Evolutionary conservation across 2,888 invertebrate genomes (phyloP), one percentile per base, ranked within the genome.

Genomic region (Ophonus ardosiacus): DNA sequence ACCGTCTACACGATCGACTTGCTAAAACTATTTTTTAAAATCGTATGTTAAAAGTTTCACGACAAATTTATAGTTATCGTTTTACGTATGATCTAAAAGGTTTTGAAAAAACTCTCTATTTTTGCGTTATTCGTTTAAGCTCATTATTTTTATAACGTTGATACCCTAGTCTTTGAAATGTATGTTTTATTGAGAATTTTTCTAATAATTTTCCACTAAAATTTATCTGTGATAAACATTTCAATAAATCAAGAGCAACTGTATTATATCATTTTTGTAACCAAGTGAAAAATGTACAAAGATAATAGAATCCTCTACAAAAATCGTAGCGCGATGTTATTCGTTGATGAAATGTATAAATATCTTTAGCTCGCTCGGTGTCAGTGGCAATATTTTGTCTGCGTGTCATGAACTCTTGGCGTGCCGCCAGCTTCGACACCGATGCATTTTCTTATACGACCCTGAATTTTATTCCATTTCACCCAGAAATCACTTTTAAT

Each of bases 331-430:
- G 13, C 63, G 63, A 61, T 10, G 59, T 10, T 13, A 68, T 13
- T 68, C 38, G 71, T 40, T 40, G 40, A 43, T 24, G 43, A 43
- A 43, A 18, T 43, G 21, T 74, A 74, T 21, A 74, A 74, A 74
- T 74, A 74, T 40, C 40, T 17, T 40, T 15, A 74, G 71, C 71
- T 74, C 71, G 71, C 71, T 74, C 71, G 43, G 40, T 74, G 21
- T 74, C 21, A 43, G 71, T 74, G 71, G 40, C 71, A 74, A 74
- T 74, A 74, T 43, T 40, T 68, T 74, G 43, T 74, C 21, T 74
- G 71, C 21, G 21, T 74, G 71, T 40, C 43, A 43, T 74, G 71
- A 74, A 43, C 43, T 40, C 5, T 40, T 74, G 71, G 71, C n/a
- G 6, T 17, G 7, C 1, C 17, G 71, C 71, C 71, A 74, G 17